phyloP scores from a whole-genome alignment of 2,113 vertebrate genomes.

The Theropithecus gelada region DNA sequence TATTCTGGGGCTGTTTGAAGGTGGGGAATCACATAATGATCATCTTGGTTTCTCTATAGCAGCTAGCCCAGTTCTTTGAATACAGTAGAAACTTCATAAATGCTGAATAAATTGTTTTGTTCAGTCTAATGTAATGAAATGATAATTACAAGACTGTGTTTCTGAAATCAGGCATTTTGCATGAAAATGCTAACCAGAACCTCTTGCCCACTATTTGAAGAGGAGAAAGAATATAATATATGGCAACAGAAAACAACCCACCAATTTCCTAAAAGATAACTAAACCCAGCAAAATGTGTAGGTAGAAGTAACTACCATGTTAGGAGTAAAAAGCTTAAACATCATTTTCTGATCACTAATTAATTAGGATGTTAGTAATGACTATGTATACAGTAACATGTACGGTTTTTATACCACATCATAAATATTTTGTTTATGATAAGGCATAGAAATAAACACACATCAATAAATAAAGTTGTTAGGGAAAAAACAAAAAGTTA shows the following conservation, averaged over 20 bases:
- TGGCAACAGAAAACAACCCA: not conserved
- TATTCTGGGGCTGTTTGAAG: not conserved
- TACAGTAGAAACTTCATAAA: not conserved
- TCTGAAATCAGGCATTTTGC: not conserved
- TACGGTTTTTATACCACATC: not conserved
- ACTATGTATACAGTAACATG: not conserved
- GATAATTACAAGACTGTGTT: not conserved
- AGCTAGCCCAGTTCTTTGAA: not conserved
- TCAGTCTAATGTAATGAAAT: not conserved
- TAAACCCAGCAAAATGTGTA: not conserved
- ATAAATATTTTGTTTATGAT: conserved; percentile 10
- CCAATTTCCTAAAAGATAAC: not conserved
- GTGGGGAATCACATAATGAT: not conserved
- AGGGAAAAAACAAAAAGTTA: not conserved
- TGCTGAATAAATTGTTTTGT: not conserved
- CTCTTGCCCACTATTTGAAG: not conserved
- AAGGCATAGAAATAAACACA: not conserved
- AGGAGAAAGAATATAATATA: not conserved
- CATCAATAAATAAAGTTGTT: not conserved
- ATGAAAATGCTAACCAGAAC: conserved; percentile 28
- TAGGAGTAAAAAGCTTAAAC: not conserved
- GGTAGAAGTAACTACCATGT: not conserved
- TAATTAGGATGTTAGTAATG: not conserved
- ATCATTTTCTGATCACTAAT: not conserved
- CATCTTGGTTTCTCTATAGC: not conserved